A percentile compares a stretch with the other conserved stretches of the same genome.
Evolutionary conservation across 2,797 vertebrate species (phyloP).

Genomic region (Muscicapa comitata): DNA sequence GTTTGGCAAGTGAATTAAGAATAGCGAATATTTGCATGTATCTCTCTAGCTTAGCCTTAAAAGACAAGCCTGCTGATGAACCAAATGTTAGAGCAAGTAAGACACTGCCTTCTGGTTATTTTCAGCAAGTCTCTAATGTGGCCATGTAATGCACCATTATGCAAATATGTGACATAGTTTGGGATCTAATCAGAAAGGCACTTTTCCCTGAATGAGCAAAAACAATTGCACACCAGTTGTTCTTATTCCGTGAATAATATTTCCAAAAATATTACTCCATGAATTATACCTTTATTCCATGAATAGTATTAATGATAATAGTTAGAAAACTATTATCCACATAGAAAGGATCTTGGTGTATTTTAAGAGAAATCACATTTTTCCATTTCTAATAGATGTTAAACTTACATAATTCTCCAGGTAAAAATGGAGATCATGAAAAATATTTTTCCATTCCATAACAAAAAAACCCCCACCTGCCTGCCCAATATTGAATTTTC

Average conservation of each 20-base stretch:
- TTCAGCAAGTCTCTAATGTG: background rate
- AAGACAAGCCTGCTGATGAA: background rate
- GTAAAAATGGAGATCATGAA: background rate
- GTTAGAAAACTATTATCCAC: background rate
- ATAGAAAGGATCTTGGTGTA: background rate
- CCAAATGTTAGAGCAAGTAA: background rate
- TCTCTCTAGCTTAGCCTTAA: background rate
- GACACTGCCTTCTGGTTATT: background rate
- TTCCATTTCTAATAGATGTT: background rate
- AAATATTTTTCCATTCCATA: background rate
- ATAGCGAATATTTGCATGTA: background rate
- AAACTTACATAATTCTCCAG: background rate
- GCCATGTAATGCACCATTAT: background rate
- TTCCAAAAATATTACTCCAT: background rate
- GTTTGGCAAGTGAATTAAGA: background rate
- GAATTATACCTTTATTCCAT: background rate
- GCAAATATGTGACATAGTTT: background rate
- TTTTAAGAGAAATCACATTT: background rate
- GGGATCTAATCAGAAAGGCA: background rate
- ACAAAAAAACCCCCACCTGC: background rate
- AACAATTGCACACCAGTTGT: background rate
- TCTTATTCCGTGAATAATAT: conserved; percentile 5
- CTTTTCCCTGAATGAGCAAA: background rate
- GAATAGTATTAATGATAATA: background rate
- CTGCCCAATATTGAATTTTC: background rate